Evolutionary conservation across 2,888 invertebrate species (phyloP), one percentile per base, ranked within the genome.

Genomic region (Hydrotaea cyrtoneurina): DNA sequence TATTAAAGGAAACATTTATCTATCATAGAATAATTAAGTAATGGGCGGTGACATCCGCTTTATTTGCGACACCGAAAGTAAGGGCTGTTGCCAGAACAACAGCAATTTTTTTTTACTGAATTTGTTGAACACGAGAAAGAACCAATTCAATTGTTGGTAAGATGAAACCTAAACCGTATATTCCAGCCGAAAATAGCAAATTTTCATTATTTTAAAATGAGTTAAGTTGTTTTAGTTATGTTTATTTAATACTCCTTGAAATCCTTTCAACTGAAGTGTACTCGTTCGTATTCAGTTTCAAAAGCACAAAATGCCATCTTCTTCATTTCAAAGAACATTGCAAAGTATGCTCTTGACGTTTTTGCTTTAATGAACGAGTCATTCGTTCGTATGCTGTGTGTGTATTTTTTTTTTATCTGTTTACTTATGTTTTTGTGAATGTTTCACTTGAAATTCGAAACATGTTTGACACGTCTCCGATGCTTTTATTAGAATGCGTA

Each of bases 391-490:
- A 43, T 43, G 15, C 10, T 11, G n/a, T n/a, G n/a, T n/a, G n/a
- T n/a, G n/a, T 31, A 31, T 31, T 31, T 31, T 31, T 31, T 31
- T 50, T n/a, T 50, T 15, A 15, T 50, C 1, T 50, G 50, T 50
- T 50, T n/a, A 13, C 13, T 8, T n/a, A n/a, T n/a, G 50, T 50
- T 50, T 50, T 15, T n/a, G n/a, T n/a, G n/a, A 50, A 13, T n/a
- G 26, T 8, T 59, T 53, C 23, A 77, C 53, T 77, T 21, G 23
- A 77, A 23, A 77, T 77, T 77, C 77, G 3, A 55, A 26, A 55
- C 77, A 66, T 66, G 66, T 66, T 77, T 69, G 76, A 53, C 66
- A 76, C 64, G 76, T 76, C 36, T 76, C 50, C 53, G 26, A 71
- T 53, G 71, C n/a, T 53, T 71, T 71, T 53, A 53, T 53, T 26